phyloP scores from a whole-genome alignment of 1,140 invertebrate species.

The Hylyphantes graminicola region DNA sequence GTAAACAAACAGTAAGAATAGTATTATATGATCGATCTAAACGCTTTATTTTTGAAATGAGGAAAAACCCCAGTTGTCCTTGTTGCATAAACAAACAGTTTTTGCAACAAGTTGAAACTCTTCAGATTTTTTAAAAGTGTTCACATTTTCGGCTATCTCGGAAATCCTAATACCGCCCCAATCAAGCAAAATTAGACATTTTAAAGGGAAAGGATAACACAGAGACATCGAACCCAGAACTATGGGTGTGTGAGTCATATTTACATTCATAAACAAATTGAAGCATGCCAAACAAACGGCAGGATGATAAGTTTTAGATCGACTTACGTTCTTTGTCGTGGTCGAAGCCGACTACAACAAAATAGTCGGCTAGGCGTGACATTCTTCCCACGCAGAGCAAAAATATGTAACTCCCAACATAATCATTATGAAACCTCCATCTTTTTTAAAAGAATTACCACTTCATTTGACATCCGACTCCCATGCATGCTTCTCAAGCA shows the following conservation, averaged over 20 bases:
- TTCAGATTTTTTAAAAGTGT: background rate
- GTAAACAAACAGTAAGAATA: too few species aligned
- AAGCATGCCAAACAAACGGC: background rate
- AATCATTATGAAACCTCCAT: conserved; percentile 60
- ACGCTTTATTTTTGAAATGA: too few species aligned
- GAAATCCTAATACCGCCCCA: background rate
- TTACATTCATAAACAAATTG: conserved; percentile 15
- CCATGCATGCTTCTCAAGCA: conserved; percentile 34
- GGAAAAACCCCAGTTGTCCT: too few species aligned
- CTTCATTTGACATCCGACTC: conserved; percentile 52
- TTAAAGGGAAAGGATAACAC: background rate
- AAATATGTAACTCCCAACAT: conserved; percentile 52
- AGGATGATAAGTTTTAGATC: conserved; percentile 25
- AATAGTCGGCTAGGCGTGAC: conserved; percentile 97
- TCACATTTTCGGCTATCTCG: background rate
- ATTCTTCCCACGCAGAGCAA: conserved; percentile 69
- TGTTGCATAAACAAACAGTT: background rate
- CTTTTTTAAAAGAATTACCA: conserved; percentile 48
- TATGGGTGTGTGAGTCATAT: conserved; percentile 29
- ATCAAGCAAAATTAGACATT: background rate
- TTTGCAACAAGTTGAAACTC: conserved; percentile 26
- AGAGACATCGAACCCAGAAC: background rate
- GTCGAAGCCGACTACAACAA: conserved; percentile 97
- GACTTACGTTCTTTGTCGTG: conserved; percentile 96
- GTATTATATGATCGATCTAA: too few species aligned